Evolutionary conservation across 2,113 vertebrate species (phyloP).

Genomic region (Oceanites oceanicus): DNA sequence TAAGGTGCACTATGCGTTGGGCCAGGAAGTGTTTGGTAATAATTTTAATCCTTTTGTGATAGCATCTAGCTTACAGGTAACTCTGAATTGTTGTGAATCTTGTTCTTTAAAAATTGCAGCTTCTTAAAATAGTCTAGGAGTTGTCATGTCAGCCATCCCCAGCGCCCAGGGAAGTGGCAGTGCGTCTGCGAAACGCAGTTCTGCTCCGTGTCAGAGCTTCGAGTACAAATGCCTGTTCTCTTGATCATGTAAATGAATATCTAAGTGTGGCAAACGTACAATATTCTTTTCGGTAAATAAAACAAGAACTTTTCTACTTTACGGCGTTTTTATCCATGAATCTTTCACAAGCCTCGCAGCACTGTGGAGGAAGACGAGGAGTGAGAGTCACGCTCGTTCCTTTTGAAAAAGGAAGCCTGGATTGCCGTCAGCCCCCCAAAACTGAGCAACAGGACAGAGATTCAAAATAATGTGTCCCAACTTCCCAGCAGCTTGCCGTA

Average conservation of each 20-base stretch:
- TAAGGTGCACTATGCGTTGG: rapidly evolving
- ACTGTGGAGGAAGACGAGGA: neutral
- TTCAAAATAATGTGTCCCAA: neutral
- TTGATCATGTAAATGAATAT: neutral
- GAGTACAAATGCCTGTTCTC: neutral
- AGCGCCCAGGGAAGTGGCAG: rapidly evolving
- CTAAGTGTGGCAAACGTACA: neutral
- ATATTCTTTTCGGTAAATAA: neutral
- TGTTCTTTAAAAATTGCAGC: neutral
- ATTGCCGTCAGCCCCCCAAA: neutral
- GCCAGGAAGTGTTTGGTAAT: neutral
- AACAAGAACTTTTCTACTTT: neutral
- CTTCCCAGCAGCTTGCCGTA: neutral
- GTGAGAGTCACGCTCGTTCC: rapidly evolving
- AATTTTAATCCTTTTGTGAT: neutral
- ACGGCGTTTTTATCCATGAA: rapidly evolving
- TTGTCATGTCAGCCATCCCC: rapidly evolving
- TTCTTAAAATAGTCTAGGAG: neutral
- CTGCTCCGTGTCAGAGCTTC: neutral
- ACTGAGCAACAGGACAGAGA: too few relatives aligned
- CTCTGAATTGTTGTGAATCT: neutral
- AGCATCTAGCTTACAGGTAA: neutral
- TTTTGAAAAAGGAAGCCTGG: neutral
- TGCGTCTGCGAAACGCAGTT: neutral
- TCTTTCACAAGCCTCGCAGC: neutral